A percentile compares a stretch with the other conserved stretches of the same genome.
These are phyloP conservation scores for Dolichopus griseipennis DNA, from an alignment of 2,888 invertebrate species.

Conservation along the genomic window DNA sequence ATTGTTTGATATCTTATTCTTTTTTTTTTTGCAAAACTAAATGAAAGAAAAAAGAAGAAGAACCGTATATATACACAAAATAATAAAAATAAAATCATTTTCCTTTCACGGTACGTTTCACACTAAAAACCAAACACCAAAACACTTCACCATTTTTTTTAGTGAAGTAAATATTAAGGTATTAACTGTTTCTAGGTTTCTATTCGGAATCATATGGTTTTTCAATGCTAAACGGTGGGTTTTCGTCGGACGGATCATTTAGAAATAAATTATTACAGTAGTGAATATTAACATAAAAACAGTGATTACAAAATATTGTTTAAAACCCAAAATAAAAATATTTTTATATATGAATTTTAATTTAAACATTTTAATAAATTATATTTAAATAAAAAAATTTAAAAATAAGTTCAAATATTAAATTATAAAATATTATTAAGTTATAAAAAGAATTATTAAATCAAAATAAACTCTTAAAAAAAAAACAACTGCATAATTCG, in stretches of 20 bases:
- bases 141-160: background rate
- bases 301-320: background rate
- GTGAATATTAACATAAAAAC: background rate
- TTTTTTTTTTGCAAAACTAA: too few relatives aligned
- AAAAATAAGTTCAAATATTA: background rate
- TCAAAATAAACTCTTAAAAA: too few relatives aligned
- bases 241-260: slow-evolving; percentile 6
- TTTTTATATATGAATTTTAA: too few relatives aligned
- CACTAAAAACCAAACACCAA: slow-evolving; percentile 1
- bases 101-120: slow-evolving; percentile 1
- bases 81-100: background rate
- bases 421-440: background rate
- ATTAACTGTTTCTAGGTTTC: background rate
- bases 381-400: background rate
- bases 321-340: too few relatives aligned
- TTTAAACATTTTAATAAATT: too few relatives aligned
- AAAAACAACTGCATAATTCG: background rate
- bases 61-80: background rate
- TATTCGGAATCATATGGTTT: background rate
- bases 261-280: background rate
- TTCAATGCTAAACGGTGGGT: slow-evolving; percentile 1
- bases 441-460: background rate
- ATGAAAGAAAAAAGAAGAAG: background rate
- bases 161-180: background rate
- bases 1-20: too few relatives aligned